phyloP scores from a whole-genome alignment of 2,888 invertebrate species.

The Latheticus oryzae region DNA sequence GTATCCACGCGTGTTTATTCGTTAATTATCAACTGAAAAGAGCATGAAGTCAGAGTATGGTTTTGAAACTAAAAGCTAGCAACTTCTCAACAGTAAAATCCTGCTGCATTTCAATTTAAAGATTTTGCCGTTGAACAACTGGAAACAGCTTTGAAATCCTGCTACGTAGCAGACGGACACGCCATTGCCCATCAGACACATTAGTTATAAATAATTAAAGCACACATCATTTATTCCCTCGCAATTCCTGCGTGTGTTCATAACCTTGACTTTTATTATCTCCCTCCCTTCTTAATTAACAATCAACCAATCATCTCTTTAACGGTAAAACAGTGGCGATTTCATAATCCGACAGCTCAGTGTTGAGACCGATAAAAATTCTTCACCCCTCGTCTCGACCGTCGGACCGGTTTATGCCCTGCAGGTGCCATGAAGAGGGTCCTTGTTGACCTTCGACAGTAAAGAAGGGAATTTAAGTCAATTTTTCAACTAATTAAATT shows the following conservation, averaged over 20 bases:
- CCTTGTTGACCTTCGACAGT: constrained; percentile 39
- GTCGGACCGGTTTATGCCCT: constrained; percentile 47
- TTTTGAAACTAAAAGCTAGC: too few species aligned
- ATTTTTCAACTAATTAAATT: too few species aligned
- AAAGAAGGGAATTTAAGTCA: too few species aligned
- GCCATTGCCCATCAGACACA: constrained; percentile 21
- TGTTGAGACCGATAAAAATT: constrained; percentile 32
- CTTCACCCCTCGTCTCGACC: constrained; percentile 14
- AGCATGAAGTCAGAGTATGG: constrained; percentile 1
- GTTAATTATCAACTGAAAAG: constrained; percentile 9
- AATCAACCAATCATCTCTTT: constrained; percentile 11
- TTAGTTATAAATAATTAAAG: constrained; percentile 13
- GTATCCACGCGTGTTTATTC: constrained; percentile 8
- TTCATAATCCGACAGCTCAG: constrained; percentile 11
- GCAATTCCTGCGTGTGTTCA: constrained; percentile 7
- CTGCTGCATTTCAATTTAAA: too few species aligned
- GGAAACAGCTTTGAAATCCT: too few species aligned
- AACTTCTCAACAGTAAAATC: too few species aligned
- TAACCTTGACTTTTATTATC: constrained; percentile 35
- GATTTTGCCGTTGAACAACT: too few species aligned
- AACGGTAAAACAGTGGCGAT: constrained; percentile 26
- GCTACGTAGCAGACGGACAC: too few species aligned
- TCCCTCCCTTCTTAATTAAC: constrained; percentile 6
- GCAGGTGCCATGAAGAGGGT: constrained; percentile 45
- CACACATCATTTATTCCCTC: constrained; percentile 1